Base-by-base conservation (phyloP, 2,888 invertebrate species). In the Thymelicus acteon region DNA sequence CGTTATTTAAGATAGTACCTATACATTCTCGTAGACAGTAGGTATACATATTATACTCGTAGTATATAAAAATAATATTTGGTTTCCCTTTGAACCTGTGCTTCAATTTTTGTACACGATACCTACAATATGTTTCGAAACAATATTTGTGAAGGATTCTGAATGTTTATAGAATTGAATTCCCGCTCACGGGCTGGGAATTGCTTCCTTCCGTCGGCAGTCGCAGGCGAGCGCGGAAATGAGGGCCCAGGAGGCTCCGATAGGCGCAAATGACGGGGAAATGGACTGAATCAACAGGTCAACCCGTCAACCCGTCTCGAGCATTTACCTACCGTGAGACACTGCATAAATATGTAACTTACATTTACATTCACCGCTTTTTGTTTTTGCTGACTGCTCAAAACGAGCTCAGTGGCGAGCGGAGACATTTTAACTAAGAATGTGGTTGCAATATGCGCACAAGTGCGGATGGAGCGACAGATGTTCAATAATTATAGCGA, bases 221-320 rank as follows among this genome's bases (percentile, higher is more conserved):
- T 76, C 78, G 79, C 76, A 82, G 79, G 80, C 83, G 82, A 80
- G 72, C 82, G 82, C 88, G 92, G 92, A 92, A 92, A 92, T 92
- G 86, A 88, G 76, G 86, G 84, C 85, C 86, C 85, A 85, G 85
- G 81, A 84, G 84, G 85, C 85, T 78, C 82, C 89, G 88, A 85
- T 87, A 87, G 84, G 86, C 85, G 78, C 82, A 86, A 77, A 87
- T 86, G 83, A 83, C 82, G 78, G 81, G 89, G 88, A 91, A 92
- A 90, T 90, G 85, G 84, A 83, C 86, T 85, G 85, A 89, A 88
- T 91, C 91, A 91, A 92, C 91, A 92, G 88, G 90, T 90, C 82
- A 65, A 71, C 63, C 57, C 60, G 90, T 90, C 82, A 65, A 71
- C 63, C 57, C 60, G 57, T 71, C 52, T 68, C 60, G 60, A 68